Evolutionary conservation across 2,113 vertebrate species (phyloP).

Genomic region (Hippocampus mohnikei): DNA sequence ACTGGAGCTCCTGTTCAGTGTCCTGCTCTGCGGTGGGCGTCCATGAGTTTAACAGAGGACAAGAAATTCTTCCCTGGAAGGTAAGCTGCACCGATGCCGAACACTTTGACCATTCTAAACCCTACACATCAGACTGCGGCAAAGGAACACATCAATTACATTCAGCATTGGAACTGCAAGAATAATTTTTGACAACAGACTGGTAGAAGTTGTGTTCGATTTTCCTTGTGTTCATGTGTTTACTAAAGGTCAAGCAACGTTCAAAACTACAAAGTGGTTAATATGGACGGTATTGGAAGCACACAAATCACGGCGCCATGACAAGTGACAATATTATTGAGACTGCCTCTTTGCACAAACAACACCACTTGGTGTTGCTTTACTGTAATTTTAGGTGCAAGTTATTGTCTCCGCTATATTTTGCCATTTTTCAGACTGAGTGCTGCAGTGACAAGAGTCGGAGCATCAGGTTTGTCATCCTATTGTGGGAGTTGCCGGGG

Average conservation of each 20-base stretch:
- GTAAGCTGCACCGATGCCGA: slow-evolving; percentile 39
- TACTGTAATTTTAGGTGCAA: slow-evolving; percentile 5
- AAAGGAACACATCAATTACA: not conserved
- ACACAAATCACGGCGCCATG: slow-evolving; percentile 6
- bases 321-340: slow-evolving; percentile 26
- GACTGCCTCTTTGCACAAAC: slow-evolving; percentile 7
- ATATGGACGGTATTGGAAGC: slow-evolving; percentile 5
- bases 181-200: not conserved
- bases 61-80: slow-evolving; percentile 53
- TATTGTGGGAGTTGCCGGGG: not conserved
- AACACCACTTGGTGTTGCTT: slow-evolving; percentile 6
- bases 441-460: not conserved
- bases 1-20: slow-evolving; percentile 36
- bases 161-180: not conserved
- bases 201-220: not conserved
- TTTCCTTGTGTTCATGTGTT: not conserved
- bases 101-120: slow-evolving; percentile 7
- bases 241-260: slow-evolving; percentile 9
- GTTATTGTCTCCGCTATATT: not conserved
- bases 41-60: slow-evolving; percentile 66
- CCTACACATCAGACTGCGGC: slow-evolving; percentile 7
- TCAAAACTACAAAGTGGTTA: slow-evolving; percentile 4
- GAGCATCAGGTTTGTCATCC: not conserved
- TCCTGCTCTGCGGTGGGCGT: slow-evolving; percentile 52
- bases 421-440: not conserved